phyloP scores from a whole-genome alignment of 2,113 vertebrate genomes.

The Hippocampus guttulatus region DNA sequence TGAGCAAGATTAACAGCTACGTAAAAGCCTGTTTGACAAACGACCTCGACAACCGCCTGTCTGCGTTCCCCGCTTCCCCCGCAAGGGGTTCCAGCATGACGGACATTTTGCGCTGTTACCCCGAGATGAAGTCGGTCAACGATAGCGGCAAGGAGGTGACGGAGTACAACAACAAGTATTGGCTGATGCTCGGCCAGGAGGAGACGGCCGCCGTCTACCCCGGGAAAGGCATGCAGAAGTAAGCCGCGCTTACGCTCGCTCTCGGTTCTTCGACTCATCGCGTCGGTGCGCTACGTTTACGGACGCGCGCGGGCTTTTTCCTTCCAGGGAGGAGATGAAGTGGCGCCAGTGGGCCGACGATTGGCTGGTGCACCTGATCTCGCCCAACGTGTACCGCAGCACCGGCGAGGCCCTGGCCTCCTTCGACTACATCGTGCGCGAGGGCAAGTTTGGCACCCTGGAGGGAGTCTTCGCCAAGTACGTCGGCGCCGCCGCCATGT shows the following conservation, averaged over 20 bases:
- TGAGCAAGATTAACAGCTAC: background rate
- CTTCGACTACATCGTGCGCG: slow-evolving; percentile 94
- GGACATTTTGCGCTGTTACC: slow-evolving; percentile 83
- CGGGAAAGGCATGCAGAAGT: slow-evolving; percentile 83
- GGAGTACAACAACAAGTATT: slow-evolving; percentile 93
- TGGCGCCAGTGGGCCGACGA: slow-evolving; percentile 94
- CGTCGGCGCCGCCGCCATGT: slow-evolving; percentile 89
- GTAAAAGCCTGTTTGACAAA: no score
- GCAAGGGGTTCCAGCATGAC: slow-evolving; percentile 53
- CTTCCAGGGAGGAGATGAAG: slow-evolving; percentile 90
- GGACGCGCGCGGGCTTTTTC: no score
- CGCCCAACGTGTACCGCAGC: slow-evolving; percentile 93
- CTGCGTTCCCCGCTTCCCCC: background rate
- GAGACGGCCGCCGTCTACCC: slow-evolving; percentile 74
- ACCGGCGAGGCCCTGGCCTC: slow-evolving; percentile 85
- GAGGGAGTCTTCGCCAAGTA: slow-evolving; percentile 94
- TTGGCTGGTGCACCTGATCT: slow-evolving; percentile 96
- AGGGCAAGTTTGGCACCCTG: slow-evolving; percentile 85
- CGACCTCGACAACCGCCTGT: no score
- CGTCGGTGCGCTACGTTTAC: no score
- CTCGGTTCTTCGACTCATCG: background rate
- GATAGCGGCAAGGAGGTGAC: slow-evolving; percentile 84
- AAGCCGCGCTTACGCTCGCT: slow-evolving; percentile 21
- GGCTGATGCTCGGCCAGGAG: slow-evolving; percentile 87
- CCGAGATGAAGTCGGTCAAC: slow-evolving; percentile 80